Percentiles rank a stretch among this genome's conserved stretches.
Evolutionary conservation across 1,140 invertebrate genomes (phyloP).

Genomic region (Drosophila littoralis): DNA sequence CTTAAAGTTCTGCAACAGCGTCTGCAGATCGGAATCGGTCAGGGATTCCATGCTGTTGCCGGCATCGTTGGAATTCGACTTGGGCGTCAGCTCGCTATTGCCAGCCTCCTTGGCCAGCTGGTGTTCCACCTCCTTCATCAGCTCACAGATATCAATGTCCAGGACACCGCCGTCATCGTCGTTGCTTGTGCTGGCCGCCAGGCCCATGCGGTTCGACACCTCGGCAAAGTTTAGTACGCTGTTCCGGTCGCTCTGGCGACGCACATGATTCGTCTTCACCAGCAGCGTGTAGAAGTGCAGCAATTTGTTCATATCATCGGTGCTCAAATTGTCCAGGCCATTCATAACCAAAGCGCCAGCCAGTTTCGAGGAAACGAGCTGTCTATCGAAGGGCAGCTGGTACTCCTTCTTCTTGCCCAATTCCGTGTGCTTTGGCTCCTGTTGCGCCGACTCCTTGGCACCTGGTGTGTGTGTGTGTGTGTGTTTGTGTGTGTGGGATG

Average conservation of each 20-base stretch:
- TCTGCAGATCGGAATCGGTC: slow-evolving; percentile 90
- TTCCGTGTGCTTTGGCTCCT: slow-evolving; percentile 5
- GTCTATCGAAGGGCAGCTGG: slow-evolving; percentile 70
- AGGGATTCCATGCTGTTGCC: slow-evolving; percentile 88
- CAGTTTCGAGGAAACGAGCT: slow-evolving; percentile 89
- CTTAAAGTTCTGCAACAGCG: slow-evolving; percentile 91
- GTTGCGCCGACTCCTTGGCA: neutral
- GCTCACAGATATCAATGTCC: slow-evolving; percentile 57
- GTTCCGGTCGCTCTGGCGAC: slow-evolving; percentile 26
- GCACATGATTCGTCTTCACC: slow-evolving; percentile 62
- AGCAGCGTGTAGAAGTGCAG: slow-evolving; percentile 91
- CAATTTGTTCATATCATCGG: slow-evolving; percentile 90
- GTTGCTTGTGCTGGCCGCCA: slow-evolving; percentile 2
- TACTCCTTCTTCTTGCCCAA: slow-evolving; percentile 16
- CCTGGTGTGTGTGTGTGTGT: slow-evolving; percentile 5
- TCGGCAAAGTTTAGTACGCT: slow-evolving; percentile 44
- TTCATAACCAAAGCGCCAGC: slow-evolving; percentile 90
- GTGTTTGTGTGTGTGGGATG: neutral
- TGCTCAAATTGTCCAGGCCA: slow-evolving; percentile 91
- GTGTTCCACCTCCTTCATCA: slow-evolving; percentile 67
- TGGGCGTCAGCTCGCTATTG: slow-evolving; percentile 2
- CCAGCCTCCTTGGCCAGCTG: slow-evolving; percentile 49
- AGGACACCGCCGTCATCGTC: slow-evolving; percentile 16
- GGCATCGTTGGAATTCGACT: neutral
- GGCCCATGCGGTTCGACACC: slow-evolving; percentile 19